Conservation (phyloP, 2,113 vertebrate species). For the Thalassarche chlororhynchos region DNA sequence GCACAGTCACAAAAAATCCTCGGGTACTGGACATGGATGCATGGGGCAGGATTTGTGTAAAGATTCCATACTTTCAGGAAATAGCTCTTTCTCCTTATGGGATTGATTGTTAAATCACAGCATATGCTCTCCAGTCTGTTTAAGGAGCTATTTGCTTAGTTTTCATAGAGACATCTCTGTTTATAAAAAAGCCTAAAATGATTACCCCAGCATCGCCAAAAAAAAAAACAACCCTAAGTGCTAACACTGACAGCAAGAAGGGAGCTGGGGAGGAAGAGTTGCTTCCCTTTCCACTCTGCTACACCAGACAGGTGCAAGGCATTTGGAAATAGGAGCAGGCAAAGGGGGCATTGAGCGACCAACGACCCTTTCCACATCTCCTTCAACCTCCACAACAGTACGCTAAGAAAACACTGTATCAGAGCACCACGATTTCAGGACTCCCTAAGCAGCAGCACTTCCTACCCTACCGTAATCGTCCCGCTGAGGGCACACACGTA, state of each 20-base stretch:
- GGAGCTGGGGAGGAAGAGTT: not conserved
- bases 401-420: accelerated
- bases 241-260: not conserved
- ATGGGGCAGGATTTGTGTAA: not conserved
- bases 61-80: not conserved
- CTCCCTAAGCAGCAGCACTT: not conserved
- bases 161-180: not conserved
- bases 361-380: accelerated
- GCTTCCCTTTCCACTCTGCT: not conserved
- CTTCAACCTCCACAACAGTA: not conserved
- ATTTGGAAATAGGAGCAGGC: too few species aligned
- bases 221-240: not conserved
- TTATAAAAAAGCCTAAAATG: not conserved
- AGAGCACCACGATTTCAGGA: accelerated
- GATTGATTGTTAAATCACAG: not conserved
- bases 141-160: not conserved
- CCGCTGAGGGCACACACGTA: not conserved
- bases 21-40: not conserved
- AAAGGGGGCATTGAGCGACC: not conserved
- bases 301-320: not conserved
- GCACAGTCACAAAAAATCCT: not conserved
- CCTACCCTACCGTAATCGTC: too few species aligned
- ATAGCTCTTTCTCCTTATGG: not conserved
- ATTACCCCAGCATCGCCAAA: not conserved
- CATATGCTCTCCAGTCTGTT: not conserved